phyloP scores from a whole-genome alignment of 2,797 vertebrate species.

The Potorous gilbertii region DNA sequence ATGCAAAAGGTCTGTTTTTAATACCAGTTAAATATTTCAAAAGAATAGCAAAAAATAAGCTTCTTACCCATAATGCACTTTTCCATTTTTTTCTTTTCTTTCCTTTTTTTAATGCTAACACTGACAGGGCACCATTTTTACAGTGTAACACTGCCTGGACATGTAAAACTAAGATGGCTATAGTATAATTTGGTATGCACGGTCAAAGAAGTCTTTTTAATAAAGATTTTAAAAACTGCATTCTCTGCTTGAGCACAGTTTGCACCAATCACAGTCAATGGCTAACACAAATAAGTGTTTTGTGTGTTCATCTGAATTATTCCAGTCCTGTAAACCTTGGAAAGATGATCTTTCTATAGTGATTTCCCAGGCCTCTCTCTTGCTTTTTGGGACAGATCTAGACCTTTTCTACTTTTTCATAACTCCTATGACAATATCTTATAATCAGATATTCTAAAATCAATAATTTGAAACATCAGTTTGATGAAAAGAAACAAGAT shows the following conservation, averaged over 20 bases:
- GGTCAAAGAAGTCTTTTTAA: constrained; percentile 53
- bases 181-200: background rate
- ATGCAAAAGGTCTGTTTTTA: constrained; percentile 83
- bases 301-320: constrained; percentile 74
- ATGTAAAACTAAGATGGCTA: constrained; percentile 62
- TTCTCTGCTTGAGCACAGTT: constrained; percentile 57
- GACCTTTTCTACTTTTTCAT: constrained; percentile 47
- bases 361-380: constrained; percentile 74
- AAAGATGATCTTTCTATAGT: constrained; percentile 74
- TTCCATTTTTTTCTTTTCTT: constrained; percentile 66
- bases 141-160: constrained; percentile 27
- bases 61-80: constrained; percentile 68
- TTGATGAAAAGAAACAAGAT: constrained; percentile 42
- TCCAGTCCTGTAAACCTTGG: constrained; percentile 64
- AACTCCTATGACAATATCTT: constrained; percentile 36
- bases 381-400: constrained; percentile 42
- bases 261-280: constrained; percentile 40
- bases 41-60: constrained; percentile 82
- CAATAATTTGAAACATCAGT: constrained; percentile 24
- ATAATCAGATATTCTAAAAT: constrained; percentile 54
- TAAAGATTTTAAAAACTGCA: constrained; percentile 29
- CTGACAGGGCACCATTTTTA: constrained; percentile 58
- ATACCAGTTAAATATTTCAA: constrained; percentile 82
- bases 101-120: constrained; percentile 66
- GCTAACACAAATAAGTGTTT: constrained; percentile 54